Evolutionary conservation across 35 echinoderm and acorn worm genomes (phyloP), one percentile per base, ranked within the genome.

Genomic region (Acanthaster planci): DNA sequence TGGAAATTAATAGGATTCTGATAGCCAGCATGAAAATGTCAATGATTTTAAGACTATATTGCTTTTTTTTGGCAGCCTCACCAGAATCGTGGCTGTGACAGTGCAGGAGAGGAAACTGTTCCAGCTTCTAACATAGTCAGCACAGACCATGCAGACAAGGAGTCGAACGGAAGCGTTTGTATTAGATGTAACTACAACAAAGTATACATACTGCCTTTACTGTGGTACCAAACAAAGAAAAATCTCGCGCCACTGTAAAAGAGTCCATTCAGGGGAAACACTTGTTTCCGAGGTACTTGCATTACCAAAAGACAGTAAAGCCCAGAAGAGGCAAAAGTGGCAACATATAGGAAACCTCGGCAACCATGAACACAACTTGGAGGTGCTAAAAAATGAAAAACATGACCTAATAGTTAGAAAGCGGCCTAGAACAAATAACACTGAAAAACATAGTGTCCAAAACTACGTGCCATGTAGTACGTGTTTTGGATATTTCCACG

Each of bases 131-230:
- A 15, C 22, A n/a, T 56, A 56, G 15, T 56, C 1, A n/a, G n/a
- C n/a, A n/a, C n/a, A n/a, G n/a, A n/a, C n/a, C n/a, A n/a, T n/a
- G n/a, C n/a, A n/a, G n/a, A n/a, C n/a, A n/a, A n/a, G n/a, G n/a
- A n/a, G n/a, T n/a, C n/a, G n/a, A n/a, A n/a, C n/a, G n/a, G 18
- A 67, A n/a, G 23, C n/a, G 21, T 67, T 19, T 67, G 59, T 67
- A 22, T 19, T 67, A 22, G 59, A 67, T 67, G 59, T 67, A 8
- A 67, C 16, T n/a, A 59, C 30, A 77, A 19, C 52, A 38, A 88
- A 88, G 52, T 59, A 88, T 40, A 80, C 40, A 36, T 89, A 89
- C 60, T 89, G 87, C 53, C 40, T 89, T 37, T 89, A 40, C 30
- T 89, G 87, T 68, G 16, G 59, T 82, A 38, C 82, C 51, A 60